These are phyloP conservation scores for Aphrophora alni DNA, from an alignment of 2,888 invertebrate genomes.

Conservation along the genomic window DNA sequence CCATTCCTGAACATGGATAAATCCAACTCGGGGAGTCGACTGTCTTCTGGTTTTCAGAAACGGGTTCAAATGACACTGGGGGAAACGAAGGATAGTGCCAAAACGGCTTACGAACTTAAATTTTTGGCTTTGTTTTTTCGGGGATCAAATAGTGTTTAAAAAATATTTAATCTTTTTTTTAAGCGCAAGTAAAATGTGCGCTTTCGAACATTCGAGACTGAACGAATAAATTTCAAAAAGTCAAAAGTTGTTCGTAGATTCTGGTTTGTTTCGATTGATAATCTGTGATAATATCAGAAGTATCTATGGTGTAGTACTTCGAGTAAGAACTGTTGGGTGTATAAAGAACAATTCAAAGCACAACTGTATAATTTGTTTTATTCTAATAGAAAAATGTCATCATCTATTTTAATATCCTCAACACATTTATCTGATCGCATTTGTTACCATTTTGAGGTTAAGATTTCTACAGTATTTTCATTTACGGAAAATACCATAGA, in stretches of 20 bases:
- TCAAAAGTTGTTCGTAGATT: slow-evolving; percentile 2
- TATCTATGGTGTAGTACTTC: neutral
- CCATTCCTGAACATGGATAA: neutral
- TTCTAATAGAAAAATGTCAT: neutral
- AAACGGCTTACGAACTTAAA: neutral
- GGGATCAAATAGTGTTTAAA: slow-evolving; percentile 6
- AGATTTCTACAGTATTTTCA: neutral
- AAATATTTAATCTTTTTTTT: neutral
- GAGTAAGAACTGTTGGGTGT: neutral
- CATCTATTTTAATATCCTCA: neutral
- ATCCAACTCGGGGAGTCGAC: neutral
- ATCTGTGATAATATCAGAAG: neutral
- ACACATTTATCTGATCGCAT: neutral
- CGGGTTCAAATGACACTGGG: neutral
- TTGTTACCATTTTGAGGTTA: neutral
- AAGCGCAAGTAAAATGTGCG: neutral
- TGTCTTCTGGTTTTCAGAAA: neutral
- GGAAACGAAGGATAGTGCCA: neutral
- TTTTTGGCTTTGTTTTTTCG: slow-evolving; percentile 7
- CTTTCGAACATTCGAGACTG: neutral
- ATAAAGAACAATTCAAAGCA: neutral
- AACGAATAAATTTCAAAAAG: neutral
- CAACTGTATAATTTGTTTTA: neutral
- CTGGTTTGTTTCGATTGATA: slow-evolving; percentile 2
- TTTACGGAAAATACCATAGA: neutral